Percentiles rank a stretch among this genome's conserved stretches.
These are phyloP conservation scores for Sinocyclocheilus rhinocerous DNA, from an alignment of 2,113 vertebrate species.

Conservation along the genomic window DNA sequence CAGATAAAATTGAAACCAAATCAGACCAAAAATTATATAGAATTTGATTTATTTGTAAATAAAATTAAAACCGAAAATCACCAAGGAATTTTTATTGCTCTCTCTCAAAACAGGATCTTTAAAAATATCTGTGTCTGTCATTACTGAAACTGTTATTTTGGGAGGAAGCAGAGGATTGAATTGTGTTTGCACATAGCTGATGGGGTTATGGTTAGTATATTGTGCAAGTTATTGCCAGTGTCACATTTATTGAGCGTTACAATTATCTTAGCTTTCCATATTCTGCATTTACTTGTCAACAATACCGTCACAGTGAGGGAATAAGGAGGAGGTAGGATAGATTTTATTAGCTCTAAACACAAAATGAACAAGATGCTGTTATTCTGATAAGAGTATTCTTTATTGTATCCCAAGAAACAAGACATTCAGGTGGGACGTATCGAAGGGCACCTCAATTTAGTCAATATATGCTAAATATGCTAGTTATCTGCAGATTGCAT, in stretches of 20 bases:
- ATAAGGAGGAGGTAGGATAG: neutral
- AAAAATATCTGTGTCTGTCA: neutral
- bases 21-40: neutral
- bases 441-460: neutral
- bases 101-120: neutral
- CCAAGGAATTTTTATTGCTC: neutral
- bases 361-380: neutral
- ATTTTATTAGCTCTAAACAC: neutral
- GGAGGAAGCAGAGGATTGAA: neutral
- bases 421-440: neutral
- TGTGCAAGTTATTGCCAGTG: neutral
- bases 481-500: neutral
- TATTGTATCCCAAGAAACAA: neutral
- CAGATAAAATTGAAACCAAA: neutral
- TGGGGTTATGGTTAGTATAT: neutral
- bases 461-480: neutral
- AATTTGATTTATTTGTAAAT: neutral
- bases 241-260: slow-evolving; percentile 1
- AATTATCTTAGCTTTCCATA: neutral
- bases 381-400: neutral
- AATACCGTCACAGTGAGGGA: neutral
- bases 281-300: neutral
- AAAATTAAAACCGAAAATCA: neutral
- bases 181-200: neutral
- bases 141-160: neutral